A percentile compares a stretch with the other conserved stretches of the same genome.
phyloP scores from a whole-genome alignment of 2,888 invertebrate species.

The Polyommatus icarus region DNA sequence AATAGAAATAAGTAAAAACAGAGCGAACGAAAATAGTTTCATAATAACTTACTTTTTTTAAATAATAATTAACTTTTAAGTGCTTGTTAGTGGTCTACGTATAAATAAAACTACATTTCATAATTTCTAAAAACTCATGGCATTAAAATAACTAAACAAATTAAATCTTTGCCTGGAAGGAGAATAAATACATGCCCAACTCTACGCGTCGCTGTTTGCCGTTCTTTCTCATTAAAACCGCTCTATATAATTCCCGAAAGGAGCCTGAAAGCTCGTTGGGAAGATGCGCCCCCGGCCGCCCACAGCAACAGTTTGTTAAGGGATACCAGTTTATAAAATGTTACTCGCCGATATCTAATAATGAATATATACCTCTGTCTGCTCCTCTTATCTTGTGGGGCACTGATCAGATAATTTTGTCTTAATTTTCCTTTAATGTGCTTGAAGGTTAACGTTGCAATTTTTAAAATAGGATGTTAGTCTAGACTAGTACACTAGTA shows the following conservation, averaged over 20 bases:
- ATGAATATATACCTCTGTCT: not conserved
- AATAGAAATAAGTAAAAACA: too few species aligned
- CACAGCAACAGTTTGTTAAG: conserved; percentile 72
- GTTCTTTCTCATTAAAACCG: conserved; percentile 38
- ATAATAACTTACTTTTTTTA: too few species aligned
- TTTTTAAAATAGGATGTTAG: not conserved
- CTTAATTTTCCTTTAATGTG: not conserved
- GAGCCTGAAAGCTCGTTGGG: conserved; percentile 42
- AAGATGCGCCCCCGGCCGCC: conserved; percentile 46
- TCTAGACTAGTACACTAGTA: too few species aligned
- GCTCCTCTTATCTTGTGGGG: not conserved
- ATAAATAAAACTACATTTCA: too few species aligned
- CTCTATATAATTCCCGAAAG: conserved; percentile 48
- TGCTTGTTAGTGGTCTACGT: too few species aligned
- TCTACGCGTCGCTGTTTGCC: too few species aligned
- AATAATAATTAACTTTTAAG: too few species aligned
- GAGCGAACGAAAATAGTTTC: too few species aligned
- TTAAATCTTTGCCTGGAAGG: too few species aligned
- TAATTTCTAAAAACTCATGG: too few species aligned
- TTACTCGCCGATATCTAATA: not conserved
- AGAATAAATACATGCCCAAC: too few species aligned
- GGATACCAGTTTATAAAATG: conserved; percentile 50
- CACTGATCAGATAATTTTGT: not conserved
- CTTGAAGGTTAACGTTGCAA: not conserved
- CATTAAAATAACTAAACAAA: too few species aligned